Evolutionary conservation across 2,797 vertebrate species (phyloP), one percentile per base, ranked within the genome.

Genomic region (Chaetodon trifasciatus): DNA sequence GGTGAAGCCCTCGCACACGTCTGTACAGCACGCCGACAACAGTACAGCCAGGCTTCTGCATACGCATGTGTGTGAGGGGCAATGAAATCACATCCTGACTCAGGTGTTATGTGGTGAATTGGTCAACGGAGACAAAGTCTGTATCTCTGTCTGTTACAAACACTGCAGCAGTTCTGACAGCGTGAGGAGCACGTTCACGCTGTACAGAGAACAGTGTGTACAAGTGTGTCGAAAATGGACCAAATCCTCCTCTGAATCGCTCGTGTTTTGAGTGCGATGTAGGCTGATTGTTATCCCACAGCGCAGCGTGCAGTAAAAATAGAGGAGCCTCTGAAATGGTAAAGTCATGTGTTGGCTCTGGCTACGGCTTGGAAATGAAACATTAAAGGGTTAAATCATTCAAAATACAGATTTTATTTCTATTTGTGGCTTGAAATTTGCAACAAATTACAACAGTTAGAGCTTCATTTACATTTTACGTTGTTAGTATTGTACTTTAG

Each of bases 1-100:
- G 97, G 98, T 99, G 91, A 79, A 46, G 32, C 62, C 9, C 52
- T 55, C 7, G 1, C 35, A 9, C 21, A 5, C 19, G 8, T 53
- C 16, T 52, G 23, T 13, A 40, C 37, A 39, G 6, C 21, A 63
- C 40, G 3, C 4, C n/a, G 15, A 71, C 40, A 35, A 44, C 55
- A 50, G 49, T 24, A 46, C 23, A 67, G 23, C 7, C 28, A 23
- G 21, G 15, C 16, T 7, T 47, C 17, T 9, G 3, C 9, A n/a
- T 35, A 9, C 8, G 32, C 12, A 13, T 8, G 4, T 28, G 11
- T 53, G 40, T 32, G 1, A 70, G 28, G 42, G 37, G 13, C 12
- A 42, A 12, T 55, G 23, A 65, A 68, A 28, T 49, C 2, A 5
- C n/a, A 73, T 12, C 49, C 23, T 42, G 32, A 53, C 19, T n/a